Evolutionary conservation across 1,140 invertebrate genomes (phyloP), one percentile per base, ranked within the genome.

Genomic region (Cardiocondyla obscurior): DNA sequence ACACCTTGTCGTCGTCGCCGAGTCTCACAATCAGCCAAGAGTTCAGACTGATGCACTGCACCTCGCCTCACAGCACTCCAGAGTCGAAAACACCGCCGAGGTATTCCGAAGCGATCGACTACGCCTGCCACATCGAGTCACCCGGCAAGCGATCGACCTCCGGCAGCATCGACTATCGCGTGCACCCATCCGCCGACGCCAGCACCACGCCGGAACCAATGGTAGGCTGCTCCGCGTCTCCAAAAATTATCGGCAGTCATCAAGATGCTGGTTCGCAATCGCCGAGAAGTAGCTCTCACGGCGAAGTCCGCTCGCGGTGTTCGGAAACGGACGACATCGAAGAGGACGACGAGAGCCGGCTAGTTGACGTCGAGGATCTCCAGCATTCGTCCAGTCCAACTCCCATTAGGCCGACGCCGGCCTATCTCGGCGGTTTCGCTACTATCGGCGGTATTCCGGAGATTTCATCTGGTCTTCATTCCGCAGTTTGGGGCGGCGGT

Each of bases 301-400:
- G 88, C 14, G 93, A 91, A 22, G 86, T 57, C 0, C 82, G 87
- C 10, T 92, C 92, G n/a, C 85, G 90, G 19, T 91, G 87, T 28
- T 93, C 93, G 0, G 93, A 93, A 49, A 79, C 84, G 16, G 92
- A 93, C 5, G 89, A 92, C 44, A 83, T 89, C 53, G 92, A 93
- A 3, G 92, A 92, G 3, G 92, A 94, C 10, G 92, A 93, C 30
- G 90, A 88, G 22, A 90, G 82, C 33, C 92, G 92, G 46, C 55
- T 93, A 6, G 92, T 93, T n/a, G 93, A 93, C 72, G 93, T 93
- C 6, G 93, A 93, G 42, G 93, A 94, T 3, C 72, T 93, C 7
- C 89, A 90, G 25, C 77, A 86, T 12, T 76, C 73, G 1, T 82
- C 49, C 42, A 89, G 89, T 57, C 91, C 92, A 0, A 88, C 89